phyloP scores from a whole-genome alignment of 2,797 vertebrate species.

The Betta splendens region DNA sequence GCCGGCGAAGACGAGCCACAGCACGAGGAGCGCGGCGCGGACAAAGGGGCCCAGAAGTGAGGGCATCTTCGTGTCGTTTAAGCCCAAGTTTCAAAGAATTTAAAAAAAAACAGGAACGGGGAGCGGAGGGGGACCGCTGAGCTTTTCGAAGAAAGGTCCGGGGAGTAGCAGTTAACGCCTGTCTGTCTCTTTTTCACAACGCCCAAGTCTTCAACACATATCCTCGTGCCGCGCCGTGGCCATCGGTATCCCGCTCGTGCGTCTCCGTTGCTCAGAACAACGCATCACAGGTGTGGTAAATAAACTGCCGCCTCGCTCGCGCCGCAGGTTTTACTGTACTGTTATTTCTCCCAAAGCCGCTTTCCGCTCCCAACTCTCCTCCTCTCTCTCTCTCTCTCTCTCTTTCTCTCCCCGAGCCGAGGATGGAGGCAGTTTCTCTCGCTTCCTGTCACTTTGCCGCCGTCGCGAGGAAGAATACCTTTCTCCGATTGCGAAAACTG shows the following conservation, averaged over 20 bases:
- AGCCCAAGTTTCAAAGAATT: constrained; percentile 68
- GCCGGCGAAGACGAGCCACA: constrained; percentile 69
- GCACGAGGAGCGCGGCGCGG: constrained; percentile 73
- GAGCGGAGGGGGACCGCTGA: constrained; percentile 36
- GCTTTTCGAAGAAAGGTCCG: constrained; percentile 56
- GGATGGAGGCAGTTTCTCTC: constrained; percentile 44
- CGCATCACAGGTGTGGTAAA: constrained; percentile 85
- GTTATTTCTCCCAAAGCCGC: constrained; percentile 41
- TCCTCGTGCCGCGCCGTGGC: constrained; percentile 68
- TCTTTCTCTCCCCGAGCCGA: constrained; percentile 19
- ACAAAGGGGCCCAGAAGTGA: constrained; percentile 80
- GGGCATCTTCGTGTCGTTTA: constrained; percentile 72
- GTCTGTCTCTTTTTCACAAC: constrained; percentile 54
- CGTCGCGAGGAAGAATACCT: constrained; percentile 48
- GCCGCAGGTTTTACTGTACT: constrained; percentile 32
- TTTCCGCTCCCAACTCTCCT: constrained; percentile 52
- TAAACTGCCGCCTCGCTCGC: constrained; percentile 57
- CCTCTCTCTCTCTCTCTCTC: constrained; percentile 6
- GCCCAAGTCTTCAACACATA: constrained; percentile 75
- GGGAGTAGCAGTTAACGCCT: constrained; percentile 54
- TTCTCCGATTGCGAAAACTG: constrained; percentile 64
- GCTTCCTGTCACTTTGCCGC: constrained; percentile 58
- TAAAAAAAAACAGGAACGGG: constrained; percentile 17
- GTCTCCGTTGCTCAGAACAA: constrained; percentile 82
- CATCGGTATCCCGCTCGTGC: constrained; percentile 74